Evolutionary conservation across 2,888 invertebrate species (phyloP).

Genomic region (Platycheirus rosarum): DNA sequence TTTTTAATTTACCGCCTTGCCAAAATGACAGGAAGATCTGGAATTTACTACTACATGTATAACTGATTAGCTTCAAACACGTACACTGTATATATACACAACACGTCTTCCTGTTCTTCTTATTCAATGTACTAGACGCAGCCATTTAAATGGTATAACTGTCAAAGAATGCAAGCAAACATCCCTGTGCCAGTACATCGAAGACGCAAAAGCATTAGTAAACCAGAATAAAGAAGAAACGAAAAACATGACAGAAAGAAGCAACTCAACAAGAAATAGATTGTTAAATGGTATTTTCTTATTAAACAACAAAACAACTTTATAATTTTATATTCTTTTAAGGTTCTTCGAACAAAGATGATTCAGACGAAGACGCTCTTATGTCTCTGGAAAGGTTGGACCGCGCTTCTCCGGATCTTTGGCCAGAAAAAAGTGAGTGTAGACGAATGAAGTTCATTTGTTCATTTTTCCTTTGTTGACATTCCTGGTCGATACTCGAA

Average conservation of each 20-base stretch:
- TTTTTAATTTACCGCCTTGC: too few species aligned
- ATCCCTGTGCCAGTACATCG: not conserved
- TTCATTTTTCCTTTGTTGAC: slow-evolving; percentile 25
- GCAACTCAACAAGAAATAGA: slow-evolving; percentile 18
- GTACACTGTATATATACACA: too few species aligned
- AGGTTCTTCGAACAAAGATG: slow-evolving; percentile 55
- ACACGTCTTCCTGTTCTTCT: too few species aligned
- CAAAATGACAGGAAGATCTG: too few species aligned
- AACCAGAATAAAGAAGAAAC: not conserved
- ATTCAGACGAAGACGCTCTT: slow-evolving; percentile 87
- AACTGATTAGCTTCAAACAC: too few species aligned
- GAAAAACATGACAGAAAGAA: slow-evolving; percentile 54
- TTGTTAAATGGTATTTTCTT: slow-evolving; percentile 51
- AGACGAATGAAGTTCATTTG: not conserved
- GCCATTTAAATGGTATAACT: too few species aligned
- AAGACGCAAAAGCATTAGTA: not conserved
- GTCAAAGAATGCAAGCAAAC: too few species aligned
- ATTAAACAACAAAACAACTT: not conserved
- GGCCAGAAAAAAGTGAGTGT: slow-evolving; percentile 96
- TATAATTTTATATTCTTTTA: not conserved
- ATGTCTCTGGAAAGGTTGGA: slow-evolving; percentile 95
- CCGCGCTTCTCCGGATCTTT: slow-evolving; percentile 96
- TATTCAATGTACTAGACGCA: too few species aligned
- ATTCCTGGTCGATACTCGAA: slow-evolving; percentile 63
- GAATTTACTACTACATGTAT: too few species aligned